These are phyloP conservation scores for Corythaeola cristata DNA, from an alignment of 2,113 vertebrate species.

Conservation along the genomic window DNA sequence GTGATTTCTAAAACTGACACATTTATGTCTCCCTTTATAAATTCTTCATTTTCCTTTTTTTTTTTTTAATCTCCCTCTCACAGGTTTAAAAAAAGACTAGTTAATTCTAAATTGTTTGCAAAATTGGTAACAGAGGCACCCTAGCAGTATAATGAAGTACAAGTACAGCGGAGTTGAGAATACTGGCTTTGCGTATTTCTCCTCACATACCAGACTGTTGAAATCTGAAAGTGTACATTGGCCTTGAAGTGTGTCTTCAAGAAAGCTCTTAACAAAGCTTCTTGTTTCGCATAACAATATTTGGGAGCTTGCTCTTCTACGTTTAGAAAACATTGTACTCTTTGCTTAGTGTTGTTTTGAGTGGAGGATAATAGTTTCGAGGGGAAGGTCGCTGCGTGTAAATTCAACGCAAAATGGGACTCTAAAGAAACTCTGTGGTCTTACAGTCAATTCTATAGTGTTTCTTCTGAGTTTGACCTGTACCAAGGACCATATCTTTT, in stretches of 20 bases:
- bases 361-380: not conserved
- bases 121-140: not conserved
- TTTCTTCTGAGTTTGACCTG: not conserved
- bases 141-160: not conserved
- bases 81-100: not conserved
- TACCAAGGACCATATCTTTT: not conserved
- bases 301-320: not conserved
- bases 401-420: not conserved
- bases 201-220: not conserved
- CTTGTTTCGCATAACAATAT: not conserved
- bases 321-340: not conserved
- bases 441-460: not conserved
- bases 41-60: not conserved
- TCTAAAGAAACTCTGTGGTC: not conserved
- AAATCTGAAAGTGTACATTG: not conserved
- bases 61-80: fast-evolving
- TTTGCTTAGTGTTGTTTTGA: not conserved
- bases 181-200: not conserved
- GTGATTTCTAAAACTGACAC: not conserved
- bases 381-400: not conserved
- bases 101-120: not conserved
- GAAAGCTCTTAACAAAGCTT: not conserved
- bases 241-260: not conserved
- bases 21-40: not conserved
- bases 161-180: not conserved